Evolutionary conservation across 2,113 vertebrate species (phyloP), one percentile per base, ranked within the genome.

Genomic region (Scatophagus argus): DNA sequence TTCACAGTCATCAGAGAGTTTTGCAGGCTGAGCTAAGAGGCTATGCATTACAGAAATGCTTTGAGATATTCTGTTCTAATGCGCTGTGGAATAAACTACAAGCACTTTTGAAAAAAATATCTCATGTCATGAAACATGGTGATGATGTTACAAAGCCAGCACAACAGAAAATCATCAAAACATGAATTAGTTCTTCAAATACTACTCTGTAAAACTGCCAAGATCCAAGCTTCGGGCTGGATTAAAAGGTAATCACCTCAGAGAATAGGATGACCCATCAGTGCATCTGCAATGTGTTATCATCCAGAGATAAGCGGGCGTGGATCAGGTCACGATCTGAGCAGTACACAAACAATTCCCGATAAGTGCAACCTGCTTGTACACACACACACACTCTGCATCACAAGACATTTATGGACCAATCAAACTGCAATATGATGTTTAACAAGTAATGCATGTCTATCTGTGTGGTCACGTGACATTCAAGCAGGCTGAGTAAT

Each of bases 391-490:
- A 58, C 56, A 67, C 62, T 36, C 36, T 31, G 25, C 11, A 81
- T 81, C 68, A 80, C n/a, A 54, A 75, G 80, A 84, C 55, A 39
- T 86, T 78, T 87, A 89, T 76, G 34, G 59, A 19, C 36, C 76
- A 77, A 54, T 71, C 3, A 55, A 65, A 60, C 36, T 73, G 69
- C 31, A 81, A 27, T 62, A 60, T 25, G 46, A 38, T 73, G 71
- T 88, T 74, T 74, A 68, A 68, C 0, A 6, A 54, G 47, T 65
- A 21, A 54, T 21, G 0, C 5, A 13, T 16, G 19, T 63, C 16
- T 14, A 55, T 58, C 43, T 0, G 1, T 51, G 31, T 52, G 31
- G 10, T 16, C 19, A 69, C 31, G 49, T 54, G 5, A 70, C 54
- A 43, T 31, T 51, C 23, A 67, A 8, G 6, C 31, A 6, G 8